These are phyloP conservation scores for Drosophila pseudoananassae DNA, from an alignment of 1,140 invertebrate species.

Conservation along the genomic window DNA sequence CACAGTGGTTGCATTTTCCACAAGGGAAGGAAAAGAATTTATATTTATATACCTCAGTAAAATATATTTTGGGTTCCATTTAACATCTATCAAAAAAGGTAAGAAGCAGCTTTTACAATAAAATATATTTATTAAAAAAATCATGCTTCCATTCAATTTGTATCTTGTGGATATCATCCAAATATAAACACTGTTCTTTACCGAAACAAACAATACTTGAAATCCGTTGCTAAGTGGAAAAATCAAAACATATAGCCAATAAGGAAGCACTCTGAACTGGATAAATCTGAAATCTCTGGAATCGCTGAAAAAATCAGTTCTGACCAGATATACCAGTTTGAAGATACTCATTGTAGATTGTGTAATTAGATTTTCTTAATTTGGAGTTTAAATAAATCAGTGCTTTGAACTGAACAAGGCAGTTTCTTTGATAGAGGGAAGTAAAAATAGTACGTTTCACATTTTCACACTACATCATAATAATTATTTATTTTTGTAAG, in stretches of 20 bases:
- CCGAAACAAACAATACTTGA: conserved; percentile 15
- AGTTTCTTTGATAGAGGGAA: conserved; percentile 18
- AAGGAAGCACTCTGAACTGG: conserved; percentile 48
- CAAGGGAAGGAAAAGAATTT: no score
- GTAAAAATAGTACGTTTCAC: background rate
- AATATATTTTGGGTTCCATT: no score
- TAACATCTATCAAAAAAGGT: background rate
- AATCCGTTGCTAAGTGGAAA: conserved; percentile 38
- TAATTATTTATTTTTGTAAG: background rate
- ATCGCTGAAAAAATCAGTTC: conserved; percentile 57
- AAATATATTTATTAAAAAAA: background rate
- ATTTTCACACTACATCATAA: background rate
- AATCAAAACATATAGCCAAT: conserved; percentile 67
- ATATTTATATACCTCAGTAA: no score
- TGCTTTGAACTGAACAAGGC: conserved; percentile 17
- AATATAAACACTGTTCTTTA: background rate
- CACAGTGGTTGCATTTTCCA: background rate
- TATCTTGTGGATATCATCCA: no score
- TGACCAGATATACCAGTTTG: conserved; percentile 66
- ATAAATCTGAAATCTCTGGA: conserved; percentile 9
- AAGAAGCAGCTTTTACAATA: background rate
- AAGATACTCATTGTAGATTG: background rate
- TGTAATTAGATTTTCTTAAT: conserved; percentile 46
- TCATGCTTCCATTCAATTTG: no score
- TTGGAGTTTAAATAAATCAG: conserved; percentile 16